phyloP scores from a whole-genome alignment of 2,888 invertebrate genomes.

The Leptinotarsa rubiginosa region DNA sequence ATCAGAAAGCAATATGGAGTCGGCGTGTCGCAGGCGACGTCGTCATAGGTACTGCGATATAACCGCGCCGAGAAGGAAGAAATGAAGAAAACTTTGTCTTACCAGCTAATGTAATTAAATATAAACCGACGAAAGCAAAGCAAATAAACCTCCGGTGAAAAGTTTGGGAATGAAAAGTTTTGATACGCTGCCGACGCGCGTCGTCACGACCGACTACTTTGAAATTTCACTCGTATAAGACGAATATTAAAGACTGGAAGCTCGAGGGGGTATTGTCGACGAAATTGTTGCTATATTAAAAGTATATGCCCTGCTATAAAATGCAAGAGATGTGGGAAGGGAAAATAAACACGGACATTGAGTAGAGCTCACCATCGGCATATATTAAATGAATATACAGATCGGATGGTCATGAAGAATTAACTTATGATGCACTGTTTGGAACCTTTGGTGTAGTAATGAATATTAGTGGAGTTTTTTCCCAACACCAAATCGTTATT shows the following conservation, averaged over 20 bases:
- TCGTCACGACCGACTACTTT: constrained; percentile 13
- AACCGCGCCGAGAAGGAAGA: constrained; percentile 4
- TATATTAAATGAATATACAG: no score
- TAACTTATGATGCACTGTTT: no score
- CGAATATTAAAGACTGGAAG: constrained; percentile 14
- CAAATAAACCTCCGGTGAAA: constrained; percentile 48
- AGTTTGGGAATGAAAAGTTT: constrained; percentile 45
- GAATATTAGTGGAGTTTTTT: no score
- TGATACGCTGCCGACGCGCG: constrained; percentile 31
- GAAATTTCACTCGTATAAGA: constrained; percentile 15
- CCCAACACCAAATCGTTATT: no score
- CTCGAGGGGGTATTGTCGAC: background rate
- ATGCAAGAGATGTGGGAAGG: background rate
- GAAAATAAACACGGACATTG: background rate
- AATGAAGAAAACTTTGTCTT: constrained; percentile 47
- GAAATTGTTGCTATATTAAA: constrained; percentile 11
- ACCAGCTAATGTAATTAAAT: constrained; percentile 55
- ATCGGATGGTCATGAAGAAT: no score
- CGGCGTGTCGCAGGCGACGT: background rate
- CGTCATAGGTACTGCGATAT: constrained; percentile 9
- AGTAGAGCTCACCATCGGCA: background rate
- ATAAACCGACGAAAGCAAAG: constrained; percentile 51
- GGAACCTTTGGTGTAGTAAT: no score
- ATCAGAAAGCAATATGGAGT: constrained; percentile 24
- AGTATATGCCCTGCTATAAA: background rate